These are phyloP conservation scores for Noctilio leporinus DNA, from an alignment of 2,113 vertebrate species.

Conservation along the genomic window DNA sequence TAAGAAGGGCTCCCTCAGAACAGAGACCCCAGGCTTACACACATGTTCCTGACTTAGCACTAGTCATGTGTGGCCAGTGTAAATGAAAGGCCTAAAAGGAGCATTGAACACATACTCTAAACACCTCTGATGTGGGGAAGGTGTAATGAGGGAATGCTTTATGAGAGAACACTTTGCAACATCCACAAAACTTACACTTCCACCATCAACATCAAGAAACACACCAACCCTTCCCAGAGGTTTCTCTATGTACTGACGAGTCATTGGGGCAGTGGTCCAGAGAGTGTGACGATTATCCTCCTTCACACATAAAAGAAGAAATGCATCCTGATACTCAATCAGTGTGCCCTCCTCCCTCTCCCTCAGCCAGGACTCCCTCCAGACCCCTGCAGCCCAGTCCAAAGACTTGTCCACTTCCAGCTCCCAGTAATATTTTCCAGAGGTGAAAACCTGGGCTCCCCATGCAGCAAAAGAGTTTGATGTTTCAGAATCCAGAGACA, in stretches of 20 bases:
- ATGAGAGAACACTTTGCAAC: neutral
- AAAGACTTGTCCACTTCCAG: neutral
- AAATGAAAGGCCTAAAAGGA: neutral
- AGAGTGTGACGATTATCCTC: neutral
- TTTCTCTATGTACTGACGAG: neutral
- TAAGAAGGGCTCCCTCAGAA: neutral
- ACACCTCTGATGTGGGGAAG: neutral
- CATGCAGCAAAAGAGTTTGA: rapidly evolving
- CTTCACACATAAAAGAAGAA: neutral
- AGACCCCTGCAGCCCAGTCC: neutral
- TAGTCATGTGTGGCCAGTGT: neutral
- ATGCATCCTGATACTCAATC: rapidly evolving
- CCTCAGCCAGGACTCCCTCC: neutral
- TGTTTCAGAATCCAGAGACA: neutral
- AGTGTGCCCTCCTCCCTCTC: rapidly evolving
- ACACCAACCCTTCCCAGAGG: neutral
- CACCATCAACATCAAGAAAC: neutral
- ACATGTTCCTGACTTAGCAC: neutral
- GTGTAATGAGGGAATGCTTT: neutral
- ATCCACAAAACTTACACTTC: neutral
- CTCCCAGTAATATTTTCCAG: neutral
- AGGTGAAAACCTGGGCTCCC: neutral
- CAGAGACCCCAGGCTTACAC: rapidly evolving
- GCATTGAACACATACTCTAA: rapidly evolving
- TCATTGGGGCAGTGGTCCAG: neutral